phyloP scores from a whole-genome alignment of 2,797 vertebrate species.

The Enteromius treurensis region DNA sequence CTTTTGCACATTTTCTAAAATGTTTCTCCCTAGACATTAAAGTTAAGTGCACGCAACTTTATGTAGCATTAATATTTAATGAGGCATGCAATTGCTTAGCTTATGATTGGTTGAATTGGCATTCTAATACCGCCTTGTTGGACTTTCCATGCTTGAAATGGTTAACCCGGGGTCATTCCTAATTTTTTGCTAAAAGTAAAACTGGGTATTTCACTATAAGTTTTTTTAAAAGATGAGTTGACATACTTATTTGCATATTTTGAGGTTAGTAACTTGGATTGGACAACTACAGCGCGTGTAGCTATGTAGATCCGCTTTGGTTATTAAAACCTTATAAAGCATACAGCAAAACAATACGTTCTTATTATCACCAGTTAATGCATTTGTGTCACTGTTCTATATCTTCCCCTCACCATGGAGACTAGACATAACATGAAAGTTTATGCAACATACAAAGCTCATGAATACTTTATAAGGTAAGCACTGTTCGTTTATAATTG shows the following conservation, averaged over 20 bases:
- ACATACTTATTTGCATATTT: slow-evolving; percentile 7
- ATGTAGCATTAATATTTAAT: not conserved
- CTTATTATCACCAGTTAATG: not conserved
- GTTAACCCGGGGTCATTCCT: not conserved
- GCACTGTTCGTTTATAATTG: not conserved
- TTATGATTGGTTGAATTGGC: not conserved
- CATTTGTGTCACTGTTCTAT: not conserved
- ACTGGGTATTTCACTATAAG: not conserved
- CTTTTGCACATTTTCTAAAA: not conserved
- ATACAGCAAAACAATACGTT: not conserved
- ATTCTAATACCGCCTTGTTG: not conserved
- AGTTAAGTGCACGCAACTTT: not conserved
- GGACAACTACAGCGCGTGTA: not conserved
- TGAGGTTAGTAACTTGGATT: not conserved
- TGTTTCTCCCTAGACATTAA: not conserved
- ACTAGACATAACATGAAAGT: not conserved
- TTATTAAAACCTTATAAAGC: not conserved
- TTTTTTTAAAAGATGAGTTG: not conserved
- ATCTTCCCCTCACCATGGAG: not conserved
- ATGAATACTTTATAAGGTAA: slow-evolving; percentile 9
- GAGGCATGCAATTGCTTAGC: not conserved
- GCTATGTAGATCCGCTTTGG: not conserved
- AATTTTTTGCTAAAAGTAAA: not conserved
- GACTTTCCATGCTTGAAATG: not conserved
- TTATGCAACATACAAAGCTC: slow-evolving; percentile 10